Evolutionary conservation across 37 sponge, comb jelly and placozoan genomes (phyloP), one percentile per base, ranked within the genome.

Genomic region (Theonella swinhoei): DNA sequence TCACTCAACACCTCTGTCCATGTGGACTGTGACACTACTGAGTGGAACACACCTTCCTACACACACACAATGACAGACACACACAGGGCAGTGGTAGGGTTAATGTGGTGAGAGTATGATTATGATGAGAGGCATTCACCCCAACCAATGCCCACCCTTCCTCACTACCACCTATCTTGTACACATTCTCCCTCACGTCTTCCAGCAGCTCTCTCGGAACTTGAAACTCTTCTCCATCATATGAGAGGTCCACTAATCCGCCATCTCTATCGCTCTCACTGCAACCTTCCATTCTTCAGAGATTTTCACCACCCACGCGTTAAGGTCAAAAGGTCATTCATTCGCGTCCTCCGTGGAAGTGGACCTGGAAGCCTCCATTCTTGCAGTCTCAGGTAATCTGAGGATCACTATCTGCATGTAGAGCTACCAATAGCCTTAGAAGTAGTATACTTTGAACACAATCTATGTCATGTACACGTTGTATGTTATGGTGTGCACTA

Each of bases 1-100:
- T 89, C 83, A 23, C 77, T 75, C 17, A 95, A 76, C 0, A 89
- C 88, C 25, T 89, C 37, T 33, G 60, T 30, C 90, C 90, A 89
- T 3, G 96, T 92, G 64, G 83, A 74, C 58, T 72, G 40, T 41
- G 72, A 68, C 64, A 95, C 35, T 29, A 92, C 93, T 39, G 89
- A 62, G n/a, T 33, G 36, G 73, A 92, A 95, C 17, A 92, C 47
- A 20, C 82, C 85, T 31, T 62, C 72, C 92, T 91, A 58, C 20
- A 33, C 28, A n/a, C 31, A 62, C 34, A 2, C 25, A 42, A 62
- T 0, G 43, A 68, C 39, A 3, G 29, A 36, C 24, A 64, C 25
- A 39, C 31, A 29, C 35, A 59, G 26, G 24, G 35, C 9, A 2
- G 4, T 23, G 2, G 25, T 78, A 24, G n/a, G 31, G 9, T 11